Conservation (phyloP, 1,140 invertebrate species). For the Eulimnadia texana region DNA sequence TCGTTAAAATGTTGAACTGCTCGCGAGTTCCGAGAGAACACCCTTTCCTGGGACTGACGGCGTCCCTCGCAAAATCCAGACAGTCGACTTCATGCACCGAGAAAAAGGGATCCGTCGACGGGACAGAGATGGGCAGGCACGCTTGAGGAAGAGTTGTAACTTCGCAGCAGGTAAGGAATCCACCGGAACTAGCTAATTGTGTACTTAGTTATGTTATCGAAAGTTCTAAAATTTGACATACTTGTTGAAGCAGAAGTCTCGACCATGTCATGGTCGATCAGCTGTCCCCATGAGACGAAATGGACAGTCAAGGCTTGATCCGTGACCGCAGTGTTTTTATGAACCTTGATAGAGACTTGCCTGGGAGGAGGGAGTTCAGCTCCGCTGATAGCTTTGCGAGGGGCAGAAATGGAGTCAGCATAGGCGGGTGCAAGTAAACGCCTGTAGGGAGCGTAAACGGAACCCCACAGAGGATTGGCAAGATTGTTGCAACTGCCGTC, state of each 20-base stretch:
- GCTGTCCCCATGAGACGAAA: slow-evolving; percentile 36
- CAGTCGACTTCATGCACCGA: slow-evolving; percentile 29
- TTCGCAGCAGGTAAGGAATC: slow-evolving; percentile 14
- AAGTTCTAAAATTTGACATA: slow-evolving; percentile 16
- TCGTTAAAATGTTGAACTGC: slow-evolving; percentile 34
- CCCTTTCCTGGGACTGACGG: slow-evolving; percentile 31
- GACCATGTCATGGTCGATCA: slow-evolving; percentile 39
- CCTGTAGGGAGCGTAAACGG: slow-evolving; percentile 28
- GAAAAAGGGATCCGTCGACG: slow-evolving; percentile 19
- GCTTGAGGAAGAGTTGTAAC: slow-evolving; percentile 17
- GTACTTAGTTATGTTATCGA: neutral
- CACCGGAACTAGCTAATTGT: neutral
- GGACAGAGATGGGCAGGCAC: slow-evolving; percentile 22
- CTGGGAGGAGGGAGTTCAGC: slow-evolving; percentile 31
- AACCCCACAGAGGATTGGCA: slow-evolving; percentile 33
- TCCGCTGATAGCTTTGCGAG: neutral
- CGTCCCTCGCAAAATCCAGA: slow-evolving; percentile 35
- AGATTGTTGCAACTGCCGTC: slow-evolving; percentile 39
- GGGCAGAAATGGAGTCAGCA: slow-evolving; percentile 35
- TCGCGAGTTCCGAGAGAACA: slow-evolving; percentile 36
- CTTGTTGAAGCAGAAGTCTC: slow-evolving; percentile 37
- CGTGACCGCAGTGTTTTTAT: slow-evolving; percentile 31
- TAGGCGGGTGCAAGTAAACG: slow-evolving; percentile 48
- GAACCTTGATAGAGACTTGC: slow-evolving; percentile 32
- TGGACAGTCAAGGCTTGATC: slow-evolving; percentile 35